Evolutionary conservation across 2,113 vertebrate species (phyloP).

Genomic region (Neolamprologus falcicula): DNA sequence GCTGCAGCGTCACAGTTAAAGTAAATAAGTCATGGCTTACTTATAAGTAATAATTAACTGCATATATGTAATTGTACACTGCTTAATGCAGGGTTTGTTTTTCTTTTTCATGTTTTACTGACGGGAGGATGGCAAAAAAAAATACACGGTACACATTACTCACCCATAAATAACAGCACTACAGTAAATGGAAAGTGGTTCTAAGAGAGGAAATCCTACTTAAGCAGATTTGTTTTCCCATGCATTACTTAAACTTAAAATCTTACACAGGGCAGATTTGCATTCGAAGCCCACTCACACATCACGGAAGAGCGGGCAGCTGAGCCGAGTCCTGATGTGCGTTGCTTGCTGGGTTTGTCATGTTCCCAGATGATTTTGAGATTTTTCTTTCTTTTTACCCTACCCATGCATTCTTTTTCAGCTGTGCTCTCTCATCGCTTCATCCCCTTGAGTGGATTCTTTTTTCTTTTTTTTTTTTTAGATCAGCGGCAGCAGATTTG

Average conservation of each 20-base stretch:
- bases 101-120: neutral
- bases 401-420: neutral
- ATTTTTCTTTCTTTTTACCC: neutral
- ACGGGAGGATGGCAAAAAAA: neutral
- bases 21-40: neutral
- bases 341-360: neutral
- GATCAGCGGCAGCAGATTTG: constrained; percentile 44
- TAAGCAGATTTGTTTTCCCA: neutral
- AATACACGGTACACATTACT: neutral
- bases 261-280: neutral
- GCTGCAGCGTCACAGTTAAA: neutral
- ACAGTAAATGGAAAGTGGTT: neutral
- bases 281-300: neutral
- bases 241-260: neutral
- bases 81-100: neutral
- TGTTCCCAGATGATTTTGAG: neutral
- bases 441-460: neutral
- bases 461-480: neutral
- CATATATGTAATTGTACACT: neutral
- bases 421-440: neutral
- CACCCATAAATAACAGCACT: neutral
- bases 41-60: neutral
- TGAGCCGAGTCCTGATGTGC: neutral
- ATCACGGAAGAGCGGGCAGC: neutral
- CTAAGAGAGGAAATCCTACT: neutral